Base-by-base conservation (phyloP, 2,113 vertebrate species). In the Rhinichthys klamathensis region DNA sequence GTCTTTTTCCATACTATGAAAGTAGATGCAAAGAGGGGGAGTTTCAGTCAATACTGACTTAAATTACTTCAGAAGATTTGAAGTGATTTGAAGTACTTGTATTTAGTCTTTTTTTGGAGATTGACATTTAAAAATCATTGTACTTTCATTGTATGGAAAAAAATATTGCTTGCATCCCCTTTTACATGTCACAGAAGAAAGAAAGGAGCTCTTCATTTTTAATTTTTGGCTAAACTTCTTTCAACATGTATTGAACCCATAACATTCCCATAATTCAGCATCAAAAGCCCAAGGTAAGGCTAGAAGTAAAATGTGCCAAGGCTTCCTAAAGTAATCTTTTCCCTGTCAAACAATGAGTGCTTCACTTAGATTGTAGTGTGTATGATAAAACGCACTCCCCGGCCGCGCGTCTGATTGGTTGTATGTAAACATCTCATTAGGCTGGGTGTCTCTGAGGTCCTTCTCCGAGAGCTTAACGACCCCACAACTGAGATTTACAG, bases 351-450 rank as follows among this genome's bases (percentile, higher is more conserved):
- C 30, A 58, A n/a, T 0, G 6, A 27, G n/a, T 11, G 21, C 35
- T 63, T 38, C 8, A 21, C 11, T 27, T 30, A 25, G 21, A 38
- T 16, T 44, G 25, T 12, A 7, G 3, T 38, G 15, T 72, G 82
- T 87, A 54, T 83, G 79, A 88, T 87, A 46, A 88, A 86, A 77
- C 18, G 25, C 23, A 70, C 67, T 77, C 75, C 16, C 25, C 78
- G 30, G 30, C 30, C 30, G 35, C 61, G 44, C 46, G 76, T 74
- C 73, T 80, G 84, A 87, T 89, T 86, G 76, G 83, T 82, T 15
- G 13, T 4, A 10, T 46, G 73, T 87, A 89, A 87, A 87, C 88
- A 89, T 86, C 81, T 89, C 88, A 79, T 86, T 89, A 87, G 79
- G 38, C 76, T 51, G 51, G n/a, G 44, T 54, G 81, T 85, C 84